Conservation (phyloP, 2,888 invertebrate species). For the Abrostola triplasia region DNA sequence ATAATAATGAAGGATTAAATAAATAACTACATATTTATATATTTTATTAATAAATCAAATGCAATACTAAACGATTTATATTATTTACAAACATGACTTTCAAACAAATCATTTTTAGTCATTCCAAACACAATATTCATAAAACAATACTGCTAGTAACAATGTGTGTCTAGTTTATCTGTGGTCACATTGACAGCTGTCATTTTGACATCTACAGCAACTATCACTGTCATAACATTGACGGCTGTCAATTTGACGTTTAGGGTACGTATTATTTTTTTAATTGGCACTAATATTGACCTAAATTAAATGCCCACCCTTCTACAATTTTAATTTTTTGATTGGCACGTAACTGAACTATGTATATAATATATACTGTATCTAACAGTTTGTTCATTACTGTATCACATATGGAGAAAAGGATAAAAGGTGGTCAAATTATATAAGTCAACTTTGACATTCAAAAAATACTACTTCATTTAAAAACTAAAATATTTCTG, state of each 20-base stretch:
- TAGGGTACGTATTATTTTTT: not conserved
- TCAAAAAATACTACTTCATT: not conserved
- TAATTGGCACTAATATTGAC: not conserved
- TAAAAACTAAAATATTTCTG: constrained; percentile 1
- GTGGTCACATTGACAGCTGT: not conserved
- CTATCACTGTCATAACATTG: not conserved
- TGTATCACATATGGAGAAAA: not conserved
- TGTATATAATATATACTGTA: too few species aligned
- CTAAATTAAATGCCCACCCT: not conserved
- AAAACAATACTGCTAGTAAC: not conserved
- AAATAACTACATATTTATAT: constrained; percentile 27
- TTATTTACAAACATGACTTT: constrained; percentile 62
- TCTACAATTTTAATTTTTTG: too few species aligned
- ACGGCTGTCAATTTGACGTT: not conserved
- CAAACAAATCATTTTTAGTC: constrained; percentile 13
- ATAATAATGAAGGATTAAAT: constrained; percentile 6
- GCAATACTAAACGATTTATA: constrained; percentile 35
- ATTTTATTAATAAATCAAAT: constrained; percentile 51
- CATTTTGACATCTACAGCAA: not conserved
- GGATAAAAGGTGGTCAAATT: not conserved
- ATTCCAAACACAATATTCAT: not conserved
- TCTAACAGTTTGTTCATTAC: too few species aligned
- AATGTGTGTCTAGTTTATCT: not conserved
- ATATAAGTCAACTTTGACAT: not conserved
- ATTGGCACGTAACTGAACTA: too few species aligned